Evolutionary conservation across 2,797 vertebrate species (phyloP).

Genomic region (Scomberomorus guttatus): DNA sequence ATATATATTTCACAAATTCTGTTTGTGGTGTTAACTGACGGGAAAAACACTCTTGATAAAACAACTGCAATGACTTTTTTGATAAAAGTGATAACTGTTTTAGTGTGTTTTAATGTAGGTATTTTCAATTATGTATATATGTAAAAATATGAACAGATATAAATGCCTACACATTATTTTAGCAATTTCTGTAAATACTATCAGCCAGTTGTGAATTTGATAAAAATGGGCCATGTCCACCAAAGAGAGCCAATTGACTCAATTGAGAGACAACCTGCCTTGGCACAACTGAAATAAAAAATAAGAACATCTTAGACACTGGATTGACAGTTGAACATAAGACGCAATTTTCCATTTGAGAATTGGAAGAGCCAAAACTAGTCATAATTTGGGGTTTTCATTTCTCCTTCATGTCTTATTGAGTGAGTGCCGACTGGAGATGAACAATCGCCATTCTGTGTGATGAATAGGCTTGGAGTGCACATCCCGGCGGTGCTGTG

Average conservation of each 20-base stretch:
- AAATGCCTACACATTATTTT: slow-evolving; percentile 1
- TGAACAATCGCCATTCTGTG: slow-evolving; percentile 64
- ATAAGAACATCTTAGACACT: slow-evolving; percentile 30
- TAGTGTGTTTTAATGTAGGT: neutral
- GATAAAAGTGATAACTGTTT: slow-evolving; percentile 19
- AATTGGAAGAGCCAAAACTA: slow-evolving; percentile 24
- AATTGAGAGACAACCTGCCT: slow-evolving; percentile 29
- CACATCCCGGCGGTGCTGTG: slow-evolving; percentile 51
- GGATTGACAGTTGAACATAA: slow-evolving; percentile 56
- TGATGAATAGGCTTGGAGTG: slow-evolving; percentile 57
- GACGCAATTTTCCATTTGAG: slow-evolving; percentile 56
- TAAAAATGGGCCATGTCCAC: slow-evolving; percentile 12
- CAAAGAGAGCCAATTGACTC: slow-evolving; percentile 17
- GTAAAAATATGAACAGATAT: too few species aligned
- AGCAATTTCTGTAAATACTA: neutral
- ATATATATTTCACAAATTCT: slow-evolving; percentile 19
- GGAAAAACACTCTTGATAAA: slow-evolving; percentile 16
- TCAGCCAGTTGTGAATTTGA: neutral
- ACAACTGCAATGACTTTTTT: slow-evolving; percentile 8
- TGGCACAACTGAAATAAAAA: slow-evolving; percentile 42
- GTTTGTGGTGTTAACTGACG: slow-evolving; percentile 34
- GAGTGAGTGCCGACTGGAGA: slow-evolving; percentile 53
- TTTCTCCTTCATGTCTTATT: slow-evolving; percentile 43
- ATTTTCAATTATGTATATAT: neutral
- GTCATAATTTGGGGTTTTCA: slow-evolving; percentile 55